These are phyloP conservation scores for Mesocricetus auratus DNA, from an alignment of 2,113 vertebrate species.

Conservation along the genomic window DNA sequence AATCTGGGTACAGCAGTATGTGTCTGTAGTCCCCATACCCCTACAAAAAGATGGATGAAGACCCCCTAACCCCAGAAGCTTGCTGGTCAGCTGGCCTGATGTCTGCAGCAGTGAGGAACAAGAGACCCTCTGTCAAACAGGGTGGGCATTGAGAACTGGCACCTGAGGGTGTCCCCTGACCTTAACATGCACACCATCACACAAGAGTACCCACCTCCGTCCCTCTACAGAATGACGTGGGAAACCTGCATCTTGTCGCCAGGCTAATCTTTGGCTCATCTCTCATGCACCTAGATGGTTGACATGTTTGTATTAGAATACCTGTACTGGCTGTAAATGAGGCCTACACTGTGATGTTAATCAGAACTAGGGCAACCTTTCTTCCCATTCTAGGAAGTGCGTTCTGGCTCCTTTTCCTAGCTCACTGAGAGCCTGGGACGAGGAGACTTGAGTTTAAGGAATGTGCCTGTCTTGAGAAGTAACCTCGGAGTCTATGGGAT, in stretches of 20 bases:
- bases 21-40: too few relatives aligned
- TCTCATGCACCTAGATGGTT: constrained; percentile 66
- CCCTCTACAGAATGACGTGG: constrained; percentile 42
- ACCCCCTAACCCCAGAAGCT: neutral
- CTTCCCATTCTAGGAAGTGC: constrained; percentile 68
- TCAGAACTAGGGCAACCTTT: constrained; percentile 69
- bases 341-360: constrained; percentile 63
- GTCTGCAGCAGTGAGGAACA: too few relatives aligned
- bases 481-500: neutral
- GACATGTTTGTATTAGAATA: constrained; percentile 75
- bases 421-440: neutral
- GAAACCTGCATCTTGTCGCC: constrained; percentile 68
- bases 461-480: neutral
- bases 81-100: neutral
- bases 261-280: constrained; percentile 61
- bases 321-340: constrained; percentile 20
- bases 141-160: neutral
- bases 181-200: too few relatives aligned
- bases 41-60: neutral
- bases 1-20: too few relatives aligned
- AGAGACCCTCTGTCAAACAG: neutral
- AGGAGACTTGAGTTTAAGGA: neutral
- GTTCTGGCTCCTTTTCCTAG: constrained; percentile 61
- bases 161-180: neutral
- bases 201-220: neutral